Evolutionary conservation across 2,113 vertebrate species (phyloP), one percentile per base, ranked within the genome.

Genomic region (Leptodactylus fuscus): DNA sequence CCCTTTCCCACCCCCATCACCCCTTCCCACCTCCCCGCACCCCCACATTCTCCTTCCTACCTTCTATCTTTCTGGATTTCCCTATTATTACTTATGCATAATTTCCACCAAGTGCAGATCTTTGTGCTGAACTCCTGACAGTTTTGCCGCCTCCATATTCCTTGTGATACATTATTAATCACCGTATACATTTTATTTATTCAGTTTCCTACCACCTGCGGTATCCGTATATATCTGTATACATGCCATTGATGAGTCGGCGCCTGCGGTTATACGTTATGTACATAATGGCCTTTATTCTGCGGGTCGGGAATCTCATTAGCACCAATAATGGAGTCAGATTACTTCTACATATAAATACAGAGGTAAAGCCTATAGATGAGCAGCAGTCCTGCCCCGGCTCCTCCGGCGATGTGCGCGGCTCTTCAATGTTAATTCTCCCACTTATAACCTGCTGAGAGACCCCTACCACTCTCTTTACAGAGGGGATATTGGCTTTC

Each of bases 181-280:
- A 49, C 7, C 7, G 13, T 1, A 76, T 4, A 24, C 32, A 16
- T 62, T 48, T 41, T 53, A 36, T 65, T 65, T 16, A 76, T 84
- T 12, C n/a, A 20, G 9, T 29, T 48, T 4, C 15, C 62, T 18
- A 75, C 27, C 44, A 34, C 18, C 65, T 24, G n/a, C 20, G 3
- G 0, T 55, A 65, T 65, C 10, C 53, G 27, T 24, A 32, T 84
- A 20, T n/a, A 18, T 4, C 3, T 9, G 15, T 60, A 36, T 62
- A 51, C 44, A 77, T 65, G 77, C 36, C 29, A 77, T 51, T 78
- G 51, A 67, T 67, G 29, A 36, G 44, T 2, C 32, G 58, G 27
- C 27, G 38, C 38, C 55, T 38, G 18, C 7, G 18, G 32, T 51
- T 3, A 49, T 77, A 75, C 41, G 38, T 32, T 67, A 77, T 67